These are phyloP conservation scores for Pterophyllum scalare DNA, from an alignment of 2,113 vertebrate genomes.

Conservation along the genomic window DNA sequence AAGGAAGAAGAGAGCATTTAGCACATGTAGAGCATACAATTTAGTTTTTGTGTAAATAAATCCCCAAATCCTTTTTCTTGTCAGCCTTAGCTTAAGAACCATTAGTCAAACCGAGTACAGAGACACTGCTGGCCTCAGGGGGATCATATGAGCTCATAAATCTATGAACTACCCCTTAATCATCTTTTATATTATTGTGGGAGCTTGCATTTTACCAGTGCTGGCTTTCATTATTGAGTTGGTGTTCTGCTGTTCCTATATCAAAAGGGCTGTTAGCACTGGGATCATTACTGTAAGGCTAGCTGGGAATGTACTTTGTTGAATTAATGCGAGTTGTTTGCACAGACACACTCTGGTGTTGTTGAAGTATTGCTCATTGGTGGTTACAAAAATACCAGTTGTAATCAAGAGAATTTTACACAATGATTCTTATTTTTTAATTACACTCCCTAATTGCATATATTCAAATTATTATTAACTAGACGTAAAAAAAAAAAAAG, in stretches of 20 bases:
- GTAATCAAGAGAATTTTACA: not conserved
- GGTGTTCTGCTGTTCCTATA: not conserved
- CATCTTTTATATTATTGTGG: conserved; percentile 62
- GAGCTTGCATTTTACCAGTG: conserved; percentile 34
- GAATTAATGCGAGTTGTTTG: conserved; percentile 40
- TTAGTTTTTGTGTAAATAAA: conserved; percentile 62
- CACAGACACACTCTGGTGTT: conserved; percentile 8
- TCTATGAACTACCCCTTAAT: conserved; percentile 60
- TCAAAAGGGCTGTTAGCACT: conserved; percentile 20
- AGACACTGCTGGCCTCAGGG: conserved; percentile 39
- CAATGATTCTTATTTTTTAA: conserved; percentile 12
- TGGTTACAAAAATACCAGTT: not conserved
- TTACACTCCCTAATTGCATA: conserved; percentile 31
- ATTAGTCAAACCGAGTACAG: conserved; percentile 62
- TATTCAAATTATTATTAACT: conserved; percentile 14
- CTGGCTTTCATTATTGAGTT: conserved; percentile 30
- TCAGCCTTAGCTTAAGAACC: conserved; percentile 47
- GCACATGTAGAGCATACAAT: conserved; percentile 39
- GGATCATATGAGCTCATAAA: conserved; percentile 67
- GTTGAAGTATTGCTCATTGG: conserved; percentile 21
- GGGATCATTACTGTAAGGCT: conserved; percentile 4
- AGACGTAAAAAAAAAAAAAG: not conserved
- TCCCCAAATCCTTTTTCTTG: conserved; percentile 46
- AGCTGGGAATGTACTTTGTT: not conserved
- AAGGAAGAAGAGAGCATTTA: conserved; percentile 22